Percentiles rank a stretch among this genome's conserved stretches.
phyloP scores from a whole-genome alignment of 2,797 vertebrate species.

The Phrynocephalus guinanensis region DNA sequence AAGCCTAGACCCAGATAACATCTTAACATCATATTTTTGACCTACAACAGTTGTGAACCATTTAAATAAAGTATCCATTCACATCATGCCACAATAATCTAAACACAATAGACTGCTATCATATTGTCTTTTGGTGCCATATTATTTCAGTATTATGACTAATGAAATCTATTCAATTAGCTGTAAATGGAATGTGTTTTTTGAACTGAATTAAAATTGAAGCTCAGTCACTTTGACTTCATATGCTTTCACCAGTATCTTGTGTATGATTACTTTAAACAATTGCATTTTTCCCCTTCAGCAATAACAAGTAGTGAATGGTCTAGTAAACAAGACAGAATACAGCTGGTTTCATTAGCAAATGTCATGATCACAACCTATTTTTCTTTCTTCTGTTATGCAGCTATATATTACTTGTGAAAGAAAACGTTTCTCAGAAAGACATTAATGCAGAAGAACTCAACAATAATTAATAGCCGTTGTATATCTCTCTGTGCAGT shows the following conservation, averaged over 20 bases:
- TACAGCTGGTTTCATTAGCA: constrained; percentile 16
- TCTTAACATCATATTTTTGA: too few species aligned
- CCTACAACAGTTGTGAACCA: too few species aligned
- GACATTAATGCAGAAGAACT: constrained; percentile 1
- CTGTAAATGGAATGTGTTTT: neutral
- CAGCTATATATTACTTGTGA: constrained; percentile 33
- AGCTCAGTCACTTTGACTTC: neutral
- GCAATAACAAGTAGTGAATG: constrained; percentile 22
- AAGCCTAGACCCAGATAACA: too few species aligned
- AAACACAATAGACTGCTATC: neutral
- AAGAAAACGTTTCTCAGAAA: neutral
- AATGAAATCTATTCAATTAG: constrained; percentile 8
- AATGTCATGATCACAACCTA: neutral
- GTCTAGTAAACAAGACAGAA: constrained; percentile 37
- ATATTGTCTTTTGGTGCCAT: neutral
- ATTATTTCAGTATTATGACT: constrained; percentile 7
- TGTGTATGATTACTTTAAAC: constrained; percentile 27
- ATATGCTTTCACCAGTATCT: constrained; percentile 3
- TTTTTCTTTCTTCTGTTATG: constrained; percentile 23
- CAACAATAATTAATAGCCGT: constrained; percentile 14
- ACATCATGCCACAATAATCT: neutral
- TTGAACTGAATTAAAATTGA: constrained; percentile 35
- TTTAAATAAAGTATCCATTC: too few species aligned
- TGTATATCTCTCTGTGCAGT: neutral
- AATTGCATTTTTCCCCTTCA: constrained; percentile 19